phyloP scores from a whole-genome alignment of 1,140 invertebrate species.

The Bombyx mori region DNA sequence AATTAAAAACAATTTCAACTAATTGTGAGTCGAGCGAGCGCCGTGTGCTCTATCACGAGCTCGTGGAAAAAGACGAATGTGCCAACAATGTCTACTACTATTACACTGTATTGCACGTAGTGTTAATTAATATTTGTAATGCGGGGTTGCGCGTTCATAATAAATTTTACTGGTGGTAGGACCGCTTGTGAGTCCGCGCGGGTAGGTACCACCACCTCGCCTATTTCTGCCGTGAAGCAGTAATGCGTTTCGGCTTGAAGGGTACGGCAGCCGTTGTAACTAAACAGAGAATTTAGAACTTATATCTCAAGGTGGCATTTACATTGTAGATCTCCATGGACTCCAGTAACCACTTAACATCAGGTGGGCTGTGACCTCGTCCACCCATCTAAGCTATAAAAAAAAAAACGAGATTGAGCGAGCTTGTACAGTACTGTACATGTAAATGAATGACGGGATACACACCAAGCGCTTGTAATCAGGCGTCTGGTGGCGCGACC shows the following conservation, averaged over 20 bases:
- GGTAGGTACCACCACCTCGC: no score
- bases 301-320: no score
- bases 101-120: slow-evolving; percentile 29
- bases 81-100: slow-evolving; percentile 43
- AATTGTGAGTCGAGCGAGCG: slow-evolving; percentile 3
- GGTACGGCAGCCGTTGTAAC: no score
- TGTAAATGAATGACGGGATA: slow-evolving; percentile 58
- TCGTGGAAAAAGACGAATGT: slow-evolving; percentile 22
- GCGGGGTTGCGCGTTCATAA: slow-evolving; percentile 54
- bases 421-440: slow-evolving; percentile 34
- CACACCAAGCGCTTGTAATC: slow-evolving; percentile 47
- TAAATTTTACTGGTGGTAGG: slow-evolving; percentile 16
- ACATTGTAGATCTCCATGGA: no score
- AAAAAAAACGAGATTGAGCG: slow-evolving; percentile 51
- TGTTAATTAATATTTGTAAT: slow-evolving; percentile 10
- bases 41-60: slow-evolving; percentile 12
- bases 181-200: no score
- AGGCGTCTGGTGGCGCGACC: slow-evolving; percentile 42
- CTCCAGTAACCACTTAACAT: no score
- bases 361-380: no score
- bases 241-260: no score
- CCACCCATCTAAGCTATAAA: no score
- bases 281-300: no score
- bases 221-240: no score
- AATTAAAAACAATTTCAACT: slow-evolving; percentile 10